phyloP scores from a whole-genome alignment of 1,140 invertebrate species.

The Batillaria attramentaria region DNA sequence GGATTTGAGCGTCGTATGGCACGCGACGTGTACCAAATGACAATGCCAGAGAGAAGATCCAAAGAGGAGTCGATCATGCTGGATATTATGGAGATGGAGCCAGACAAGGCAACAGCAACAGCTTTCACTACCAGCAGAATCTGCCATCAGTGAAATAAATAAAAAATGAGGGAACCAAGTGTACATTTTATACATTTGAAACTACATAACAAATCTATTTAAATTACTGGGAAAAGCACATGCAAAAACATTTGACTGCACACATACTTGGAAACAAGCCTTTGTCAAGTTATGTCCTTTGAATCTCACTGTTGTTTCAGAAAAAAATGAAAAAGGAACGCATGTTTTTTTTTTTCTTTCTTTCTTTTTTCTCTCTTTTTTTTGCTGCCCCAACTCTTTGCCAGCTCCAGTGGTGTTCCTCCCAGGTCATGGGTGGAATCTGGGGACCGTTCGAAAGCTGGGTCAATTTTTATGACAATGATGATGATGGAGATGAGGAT shows the following conservation, averaged over 20 bases:
- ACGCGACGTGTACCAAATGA: slow-evolving; percentile 68
- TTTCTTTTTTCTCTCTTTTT: too few relatives aligned
- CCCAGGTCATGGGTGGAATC: not conserved
- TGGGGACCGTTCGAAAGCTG: not conserved
- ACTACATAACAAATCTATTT: not conserved
- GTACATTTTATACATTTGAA: not conserved
- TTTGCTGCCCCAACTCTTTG: too few relatives aligned
- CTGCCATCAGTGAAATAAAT: not conserved
- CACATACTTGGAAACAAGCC: not conserved
- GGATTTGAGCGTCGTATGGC: slow-evolving; percentile 70
- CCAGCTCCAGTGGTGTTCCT: too few relatives aligned
- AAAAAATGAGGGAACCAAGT: not conserved
- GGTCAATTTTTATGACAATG: too few relatives aligned
- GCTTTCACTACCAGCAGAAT: slow-evolving; percentile 68
- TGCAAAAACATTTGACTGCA: not conserved
- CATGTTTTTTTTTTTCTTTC: too few relatives aligned
- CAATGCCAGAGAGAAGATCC: slow-evolving; percentile 70
- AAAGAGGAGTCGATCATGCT: slow-evolving; percentile 72
- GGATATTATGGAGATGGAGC: slow-evolving; percentile 73
- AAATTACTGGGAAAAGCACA: not conserved
- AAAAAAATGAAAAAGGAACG: not conserved
- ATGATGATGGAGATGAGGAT: too few relatives aligned
- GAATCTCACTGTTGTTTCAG: not conserved
- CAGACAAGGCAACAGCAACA: slow-evolving; percentile 70
- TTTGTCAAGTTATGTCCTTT: not conserved